Conservation (phyloP, 2,888 invertebrate genomes). For the Sarcophaga carnaria region DNA sequence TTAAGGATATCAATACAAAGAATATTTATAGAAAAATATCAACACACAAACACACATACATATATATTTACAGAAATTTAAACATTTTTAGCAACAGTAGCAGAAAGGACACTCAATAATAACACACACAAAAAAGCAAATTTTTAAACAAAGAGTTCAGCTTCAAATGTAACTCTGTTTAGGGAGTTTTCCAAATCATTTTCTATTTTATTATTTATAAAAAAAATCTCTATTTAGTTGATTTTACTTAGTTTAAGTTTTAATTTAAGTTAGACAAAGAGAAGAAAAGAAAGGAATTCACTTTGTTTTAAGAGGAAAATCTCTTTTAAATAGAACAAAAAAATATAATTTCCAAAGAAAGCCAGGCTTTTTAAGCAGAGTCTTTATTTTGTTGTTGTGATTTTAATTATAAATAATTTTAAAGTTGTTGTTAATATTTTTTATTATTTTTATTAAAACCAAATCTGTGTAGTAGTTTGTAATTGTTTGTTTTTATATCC, state of each 20-base stretch:
- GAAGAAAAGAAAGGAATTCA: too few relatives aligned
- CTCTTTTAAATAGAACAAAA: too few relatives aligned
- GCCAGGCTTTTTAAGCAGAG: neutral
- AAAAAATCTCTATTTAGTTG: constrained; percentile 18
- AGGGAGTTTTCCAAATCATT: constrained; percentile 16
- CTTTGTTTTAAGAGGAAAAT: too few relatives aligned
- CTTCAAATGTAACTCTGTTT: neutral
- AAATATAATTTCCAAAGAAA: neutral
- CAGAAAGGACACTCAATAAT: neutral
- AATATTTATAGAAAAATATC: constrained; percentile 3
- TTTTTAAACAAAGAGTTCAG: constrained; percentile 9
- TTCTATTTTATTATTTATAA: neutral
- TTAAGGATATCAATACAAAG: constrained; percentile 41
- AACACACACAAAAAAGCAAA: neutral
- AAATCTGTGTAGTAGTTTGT: constrained; percentile 39
- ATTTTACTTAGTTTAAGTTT: constrained; percentile 38
- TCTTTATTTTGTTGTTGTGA: constrained; percentile 25
- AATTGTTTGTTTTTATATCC: constrained; percentile 37
- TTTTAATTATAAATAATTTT: constrained; percentile 21
- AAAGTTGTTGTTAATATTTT: constrained; percentile 11
- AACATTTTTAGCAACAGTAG: constrained; percentile 1
- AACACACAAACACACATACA: neutral
- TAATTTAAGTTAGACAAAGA: constrained; percentile 26
- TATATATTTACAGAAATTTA: neutral
- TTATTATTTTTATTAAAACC: constrained; percentile 1